Evolutionary conservation across 2,113 vertebrate genomes (phyloP), one percentile per base, ranked within the genome.

Genomic region (Oncorhynchus gorbuscha): DNA sequence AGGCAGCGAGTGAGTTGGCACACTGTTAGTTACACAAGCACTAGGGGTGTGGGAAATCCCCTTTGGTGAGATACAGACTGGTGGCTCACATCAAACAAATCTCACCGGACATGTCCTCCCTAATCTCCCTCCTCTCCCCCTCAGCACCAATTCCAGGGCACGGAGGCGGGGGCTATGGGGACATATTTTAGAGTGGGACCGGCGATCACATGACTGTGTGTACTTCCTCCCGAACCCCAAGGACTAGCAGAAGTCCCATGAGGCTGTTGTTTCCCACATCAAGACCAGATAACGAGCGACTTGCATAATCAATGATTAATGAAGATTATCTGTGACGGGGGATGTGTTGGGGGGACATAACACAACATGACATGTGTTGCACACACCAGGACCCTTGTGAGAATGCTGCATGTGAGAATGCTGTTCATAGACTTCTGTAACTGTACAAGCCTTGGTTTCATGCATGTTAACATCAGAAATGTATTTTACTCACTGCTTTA

Each of bases 341-440:
- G 66, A 62, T 8, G 61, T 24, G 67, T 69, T 9, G 35, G 16
- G 16, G 32, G 48, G 39, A 58, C 86, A 74, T 90, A 91, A 92
- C 86, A 58, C 75, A 75, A 83, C 65, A 51, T 90, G 90, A 91
- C 90, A 84, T 89, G 81, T 87, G 85, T 86, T 88, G 79, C 81
- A 83, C 78, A 28, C 91, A 78, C n/a, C 74, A 87, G 84, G 86
- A 26, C 2, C n/a, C 26, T 12, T 12, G 39, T 45, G 7, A 64
- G 7, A 62, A 66, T 66, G 22, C 64, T 22, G 24, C 24, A 9
- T 22, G 39, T 35, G 32, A 35, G 32, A 35, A 35, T 35, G 35
- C 35, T 35, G 6, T 35, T 35, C 35, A 35, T 7, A 2, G 35
- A 35, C 35, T 35, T 35, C 32, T 35, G 32, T 35, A 35, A 35